Evolutionary conservation across 1,140 invertebrate species (phyloP).

Genomic region (Phortica variegata): DNA sequence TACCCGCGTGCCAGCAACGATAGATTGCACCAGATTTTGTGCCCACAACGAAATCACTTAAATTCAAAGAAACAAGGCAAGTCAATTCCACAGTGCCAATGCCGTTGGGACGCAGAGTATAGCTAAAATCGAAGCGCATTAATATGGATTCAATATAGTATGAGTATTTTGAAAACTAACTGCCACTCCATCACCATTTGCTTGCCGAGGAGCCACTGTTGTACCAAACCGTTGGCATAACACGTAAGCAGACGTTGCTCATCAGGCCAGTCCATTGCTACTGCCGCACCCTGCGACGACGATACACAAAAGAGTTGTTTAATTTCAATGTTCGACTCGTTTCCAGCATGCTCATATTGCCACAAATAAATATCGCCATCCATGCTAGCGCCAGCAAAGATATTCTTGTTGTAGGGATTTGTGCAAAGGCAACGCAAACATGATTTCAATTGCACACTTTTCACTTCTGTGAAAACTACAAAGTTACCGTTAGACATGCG

Average conservation of each 20-base stretch:
- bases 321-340: slow-evolving; percentile 27
- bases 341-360: slow-evolving; percentile 24
- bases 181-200: slow-evolving; percentile 39
- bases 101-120: slow-evolving; percentile 17
- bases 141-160: too few species aligned
- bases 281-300: slow-evolving; percentile 35
- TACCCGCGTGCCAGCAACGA: slow-evolving; percentile 33
- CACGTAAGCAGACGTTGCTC: slow-evolving; percentile 39
- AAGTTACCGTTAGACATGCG: slow-evolving; percentile 34
- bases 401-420: slow-evolving; percentile 42
- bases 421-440: slow-evolving; percentile 40
- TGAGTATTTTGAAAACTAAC: slow-evolving; percentile 19
- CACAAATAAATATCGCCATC: slow-evolving; percentile 47
- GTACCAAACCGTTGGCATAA: slow-evolving; percentile 40
- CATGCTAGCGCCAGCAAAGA: slow-evolving; percentile 48
- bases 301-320: slow-evolving; percentile 30
- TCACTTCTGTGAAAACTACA: slow-evolving; percentile 34
- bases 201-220: slow-evolving; percentile 34
- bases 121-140: slow-evolving; percentile 11
- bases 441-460: slow-evolving; percentile 33
- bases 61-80: slow-evolving; percentile 27
- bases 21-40: slow-evolving; percentile 41
- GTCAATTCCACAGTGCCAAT: slow-evolving; percentile 28
- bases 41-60: slow-evolving; percentile 41
- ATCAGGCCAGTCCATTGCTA: slow-evolving; percentile 39